Percentiles rank a stretch among this genome's conserved stretches.
These are phyloP conservation scores for Cantharis flavilabris DNA, from an alignment of 2,888 invertebrate genomes.

Conservation along the genomic window DNA sequence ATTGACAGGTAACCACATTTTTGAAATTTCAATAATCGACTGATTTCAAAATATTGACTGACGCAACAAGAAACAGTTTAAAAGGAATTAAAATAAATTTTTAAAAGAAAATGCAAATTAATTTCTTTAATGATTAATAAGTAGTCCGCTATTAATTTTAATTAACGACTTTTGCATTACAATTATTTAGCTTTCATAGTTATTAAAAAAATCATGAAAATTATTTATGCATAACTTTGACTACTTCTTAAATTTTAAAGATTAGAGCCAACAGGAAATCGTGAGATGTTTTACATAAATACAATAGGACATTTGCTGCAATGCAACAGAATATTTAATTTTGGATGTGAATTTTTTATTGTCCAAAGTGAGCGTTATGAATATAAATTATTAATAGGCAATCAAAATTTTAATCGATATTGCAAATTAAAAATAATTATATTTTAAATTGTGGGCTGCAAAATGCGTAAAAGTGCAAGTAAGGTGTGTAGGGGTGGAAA, in stretches of 20 bases:
- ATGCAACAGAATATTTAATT: background rate
- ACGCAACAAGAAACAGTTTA: background rate
- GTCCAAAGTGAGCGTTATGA: background rate
- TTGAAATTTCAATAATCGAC: background rate
- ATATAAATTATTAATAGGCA: background rate
- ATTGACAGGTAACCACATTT: background rate
- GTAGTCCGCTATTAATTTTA: background rate
- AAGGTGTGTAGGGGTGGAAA: background rate
- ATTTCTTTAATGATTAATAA: background rate
- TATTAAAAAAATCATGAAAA: background rate
- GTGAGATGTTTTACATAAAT: constrained; percentile 5
- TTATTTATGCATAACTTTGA: background rate
- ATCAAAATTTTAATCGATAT: background rate
- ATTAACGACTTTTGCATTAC: background rate
- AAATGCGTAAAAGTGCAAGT: background rate
- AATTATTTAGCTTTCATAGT: background rate
- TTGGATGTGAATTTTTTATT: background rate
- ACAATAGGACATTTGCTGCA: constrained; percentile 1
- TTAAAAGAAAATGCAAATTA: background rate
- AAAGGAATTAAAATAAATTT: background rate
- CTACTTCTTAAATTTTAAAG: background rate
- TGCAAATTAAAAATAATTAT: background rate
- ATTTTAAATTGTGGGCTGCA: background rate
- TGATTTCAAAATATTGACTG: background rate
- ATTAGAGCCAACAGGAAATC: constrained; percentile 6